Conservation (phyloP, 1,140 invertebrate species). For the Anoplophora glabripennis region DNA sequence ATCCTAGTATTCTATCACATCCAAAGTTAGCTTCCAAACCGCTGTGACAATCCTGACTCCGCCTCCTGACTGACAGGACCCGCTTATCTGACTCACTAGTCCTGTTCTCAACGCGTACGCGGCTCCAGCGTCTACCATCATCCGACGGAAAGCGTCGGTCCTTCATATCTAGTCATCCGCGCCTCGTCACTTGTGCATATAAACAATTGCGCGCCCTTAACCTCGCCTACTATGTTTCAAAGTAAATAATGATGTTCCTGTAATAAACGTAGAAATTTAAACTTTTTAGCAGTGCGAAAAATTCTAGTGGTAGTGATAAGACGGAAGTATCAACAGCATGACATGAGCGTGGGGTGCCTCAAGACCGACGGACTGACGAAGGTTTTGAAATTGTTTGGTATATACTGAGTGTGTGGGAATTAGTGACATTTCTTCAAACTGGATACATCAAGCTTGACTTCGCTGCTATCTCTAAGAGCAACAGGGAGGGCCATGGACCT, state of each 20-base stretch:
- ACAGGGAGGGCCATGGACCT: slow-evolving; percentile 70
- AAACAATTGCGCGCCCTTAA: background rate
- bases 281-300: background rate
- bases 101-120: slow-evolving; percentile 37
- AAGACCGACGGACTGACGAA: background rate
- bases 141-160: slow-evolving; percentile 38
- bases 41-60: slow-evolving; percentile 47
- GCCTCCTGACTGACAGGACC: slow-evolving; percentile 39
- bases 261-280: too few species aligned
- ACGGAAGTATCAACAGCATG: background rate
- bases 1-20: slow-evolving; percentile 29
- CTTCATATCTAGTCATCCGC: slow-evolving; percentile 25
- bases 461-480: slow-evolving; percentile 43
- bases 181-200: background rate
- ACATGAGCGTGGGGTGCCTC: background rate
- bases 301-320: background rate
- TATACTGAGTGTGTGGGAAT: slow-evolving; percentile 10
- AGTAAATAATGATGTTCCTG: too few species aligned
- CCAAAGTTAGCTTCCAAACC: slow-evolving; percentile 43
- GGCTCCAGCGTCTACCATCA: slow-evolving; percentile 30
- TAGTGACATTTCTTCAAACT: slow-evolving; percentile 37
- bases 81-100: slow-evolving; percentile 40
- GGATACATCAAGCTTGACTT: slow-evolving; percentile 46
- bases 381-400: slow-evolving; percentile 3
- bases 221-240: too few species aligned